Percentiles rank a stretch among this genome's conserved stretches.
These are phyloP conservation scores for Choristoneura fumiferana DNA, from an alignment of 1,140 invertebrate genomes.

Conservation along the genomic window DNA sequence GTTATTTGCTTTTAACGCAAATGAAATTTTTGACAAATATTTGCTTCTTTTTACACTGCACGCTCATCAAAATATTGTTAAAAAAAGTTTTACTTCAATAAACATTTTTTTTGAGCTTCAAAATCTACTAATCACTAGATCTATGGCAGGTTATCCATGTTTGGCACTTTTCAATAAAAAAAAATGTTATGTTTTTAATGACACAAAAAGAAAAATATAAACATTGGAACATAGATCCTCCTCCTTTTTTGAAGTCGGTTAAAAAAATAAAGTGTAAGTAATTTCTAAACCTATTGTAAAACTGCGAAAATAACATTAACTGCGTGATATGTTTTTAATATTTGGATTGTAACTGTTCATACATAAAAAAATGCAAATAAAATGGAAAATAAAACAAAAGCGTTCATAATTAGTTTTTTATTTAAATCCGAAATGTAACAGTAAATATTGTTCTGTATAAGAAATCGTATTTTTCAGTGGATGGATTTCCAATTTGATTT, in stretches of 20 bases:
- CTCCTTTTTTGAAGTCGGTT: too few species aligned
- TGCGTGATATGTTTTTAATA: slow-evolving; percentile 61
- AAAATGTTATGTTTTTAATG: too few species aligned
- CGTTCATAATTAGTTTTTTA: slow-evolving; percentile 61
- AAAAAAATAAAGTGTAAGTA: too few species aligned
- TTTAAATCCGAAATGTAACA: slow-evolving; percentile 75
- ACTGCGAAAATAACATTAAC: too few species aligned
- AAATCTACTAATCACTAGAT: not conserved
- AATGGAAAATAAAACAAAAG: slow-evolving; percentile 62
- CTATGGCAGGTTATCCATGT: slow-evolving; percentile 5
- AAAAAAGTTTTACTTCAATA: too few species aligned
- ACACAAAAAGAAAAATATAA: too few species aligned
- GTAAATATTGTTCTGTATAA: slow-evolving; percentile 59
- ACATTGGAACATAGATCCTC: too few species aligned
- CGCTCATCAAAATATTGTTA: not conserved
- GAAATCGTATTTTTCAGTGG: slow-evolving; percentile 67
- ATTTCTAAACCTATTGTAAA: too few species aligned
- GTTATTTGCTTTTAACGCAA: too few species aligned
- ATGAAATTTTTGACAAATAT: too few species aligned
- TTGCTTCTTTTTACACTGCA: not conserved
- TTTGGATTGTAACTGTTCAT: slow-evolving; percentile 34
- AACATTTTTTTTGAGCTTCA: too few species aligned
- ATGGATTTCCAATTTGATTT: slow-evolving; percentile 61
- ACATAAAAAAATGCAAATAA: slow-evolving; percentile 32
- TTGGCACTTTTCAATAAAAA: slow-evolving; percentile 24